These are phyloP conservation scores for Muscidifurax raptorellus DNA, from an alignment of 1,140 invertebrate genomes.

Conservation along the genomic window DNA sequence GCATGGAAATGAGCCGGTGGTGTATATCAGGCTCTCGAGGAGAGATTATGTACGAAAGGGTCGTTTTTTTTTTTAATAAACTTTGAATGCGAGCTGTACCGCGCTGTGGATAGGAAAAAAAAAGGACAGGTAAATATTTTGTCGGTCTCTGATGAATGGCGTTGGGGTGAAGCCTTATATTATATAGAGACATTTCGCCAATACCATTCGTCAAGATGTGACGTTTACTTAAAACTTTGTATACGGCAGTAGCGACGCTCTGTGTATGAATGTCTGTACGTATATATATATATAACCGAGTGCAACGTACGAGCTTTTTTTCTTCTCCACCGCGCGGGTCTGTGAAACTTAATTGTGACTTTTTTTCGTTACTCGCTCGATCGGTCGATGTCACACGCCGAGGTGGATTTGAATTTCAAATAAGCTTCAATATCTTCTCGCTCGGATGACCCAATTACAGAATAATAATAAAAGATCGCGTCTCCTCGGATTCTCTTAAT, in stretches of 20 bases:
- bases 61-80: no score
- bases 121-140: not conserved
- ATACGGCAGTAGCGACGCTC: no score
- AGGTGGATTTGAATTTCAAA: not conserved
- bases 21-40: no score
- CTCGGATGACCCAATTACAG: not conserved
- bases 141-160: no score
- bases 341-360: not conserved
- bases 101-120: not conserved
- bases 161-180: no score
- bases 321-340: no score
- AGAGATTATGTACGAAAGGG: no score
- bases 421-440: not conserved
- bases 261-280: no score
- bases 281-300: no score
- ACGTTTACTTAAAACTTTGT: not conserved
- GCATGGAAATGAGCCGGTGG: constrained; percentile 23
- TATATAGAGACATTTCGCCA: not conserved
- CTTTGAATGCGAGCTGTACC: no score
- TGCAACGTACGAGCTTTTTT: not conserved
- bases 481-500: not conserved
- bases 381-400: not conserved
- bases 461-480: not conserved
- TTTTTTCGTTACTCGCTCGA: not conserved
- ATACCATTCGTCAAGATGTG: not conserved